Conservation (phyloP, 2,113 vertebrate genomes). For the Pleuronectes platessa region DNA sequence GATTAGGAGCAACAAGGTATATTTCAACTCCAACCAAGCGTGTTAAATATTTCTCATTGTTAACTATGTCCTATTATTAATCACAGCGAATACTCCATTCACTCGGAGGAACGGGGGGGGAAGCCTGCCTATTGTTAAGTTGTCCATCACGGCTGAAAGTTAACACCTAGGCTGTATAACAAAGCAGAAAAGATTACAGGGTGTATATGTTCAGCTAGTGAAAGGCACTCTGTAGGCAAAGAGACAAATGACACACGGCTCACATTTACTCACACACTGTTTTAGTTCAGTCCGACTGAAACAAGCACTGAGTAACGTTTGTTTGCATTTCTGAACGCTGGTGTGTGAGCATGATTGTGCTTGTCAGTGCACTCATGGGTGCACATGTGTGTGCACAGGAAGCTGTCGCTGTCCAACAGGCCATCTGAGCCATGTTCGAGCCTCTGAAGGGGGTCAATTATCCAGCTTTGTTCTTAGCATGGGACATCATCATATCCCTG, state of each 20-base stretch:
- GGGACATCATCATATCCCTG: slow-evolving; percentile 61
- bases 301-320: slow-evolving; percentile 4
- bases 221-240: slow-evolving; percentile 34
- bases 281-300: slow-evolving; percentile 46
- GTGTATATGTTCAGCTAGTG: slow-evolving; percentile 45
- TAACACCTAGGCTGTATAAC: slow-evolving; percentile 52
- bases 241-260: slow-evolving; percentile 45
- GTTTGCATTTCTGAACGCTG: slow-evolving; percentile 49
- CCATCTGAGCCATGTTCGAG: slow-evolving; percentile 35
- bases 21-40: slow-evolving; percentile 13
- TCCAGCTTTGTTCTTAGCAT: slow-evolving; percentile 68
- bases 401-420: slow-evolving; percentile 38
- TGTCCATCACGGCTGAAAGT: slow-evolving; percentile 60
- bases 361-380: slow-evolving; percentile 46
- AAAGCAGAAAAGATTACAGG: slow-evolving; percentile 67
- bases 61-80: slow-evolving; percentile 35
- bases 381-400: slow-evolving; percentile 39
- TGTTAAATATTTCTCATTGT: slow-evolving; percentile 35
- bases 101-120: slow-evolving; percentile 10
- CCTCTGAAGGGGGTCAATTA: slow-evolving; percentile 72
- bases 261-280: slow-evolving; percentile 18
- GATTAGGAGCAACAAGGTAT: slow-evolving; percentile 22
- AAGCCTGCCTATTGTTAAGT: slow-evolving; percentile 40
- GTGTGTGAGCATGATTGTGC: slow-evolving; percentile 40
- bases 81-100: slow-evolving; percentile 16